Conservation (phyloP, 2,113 vertebrate genomes). For the Oncorhynchus tshawytscha region DNA sequence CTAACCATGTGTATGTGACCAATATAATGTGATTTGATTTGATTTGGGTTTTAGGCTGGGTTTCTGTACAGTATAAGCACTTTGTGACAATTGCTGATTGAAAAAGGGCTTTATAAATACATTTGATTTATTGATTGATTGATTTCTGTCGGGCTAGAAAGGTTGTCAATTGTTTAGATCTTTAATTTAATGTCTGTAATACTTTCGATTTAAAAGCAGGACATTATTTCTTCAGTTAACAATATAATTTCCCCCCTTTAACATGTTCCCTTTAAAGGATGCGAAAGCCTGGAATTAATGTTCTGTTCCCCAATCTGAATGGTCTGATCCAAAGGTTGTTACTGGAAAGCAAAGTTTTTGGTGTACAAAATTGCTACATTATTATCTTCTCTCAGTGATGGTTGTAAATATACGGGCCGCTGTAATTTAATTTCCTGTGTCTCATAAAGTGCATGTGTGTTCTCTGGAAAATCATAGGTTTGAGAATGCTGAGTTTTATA, state of each 20-base stretch:
- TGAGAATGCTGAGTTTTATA: slow-evolving; percentile 47
- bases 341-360: slow-evolving; percentile 51
- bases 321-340: slow-evolving; percentile 52
- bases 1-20: too few relatives aligned
- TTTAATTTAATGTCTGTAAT: neutral
- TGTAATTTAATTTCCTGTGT: slow-evolving; percentile 40
- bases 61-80: too few relatives aligned
- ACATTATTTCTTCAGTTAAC: slow-evolving; percentile 45
- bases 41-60: too few relatives aligned
- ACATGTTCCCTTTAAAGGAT: slow-evolving; percentile 47
- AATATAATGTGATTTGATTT: too few relatives aligned
- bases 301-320: slow-evolving; percentile 47
- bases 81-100: too few relatives aligned
- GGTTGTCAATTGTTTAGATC: neutral
- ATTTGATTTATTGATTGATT: neutral
- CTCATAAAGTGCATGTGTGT: slow-evolving; percentile 41
- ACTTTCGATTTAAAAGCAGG: neutral
- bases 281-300: slow-evolving; percentile 66
- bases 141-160: neutral
- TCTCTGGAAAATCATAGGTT: slow-evolving; percentile 9
- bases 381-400: slow-evolving; percentile 4
- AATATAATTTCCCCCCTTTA: slow-evolving; percentile 31
- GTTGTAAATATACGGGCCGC: slow-evolving; percentile 4
- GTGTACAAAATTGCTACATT: slow-evolving; percentile 14
- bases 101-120: too few relatives aligned